phyloP scores from a whole-genome alignment of 2,113 vertebrate species.

The Thomomys bottae region DNA sequence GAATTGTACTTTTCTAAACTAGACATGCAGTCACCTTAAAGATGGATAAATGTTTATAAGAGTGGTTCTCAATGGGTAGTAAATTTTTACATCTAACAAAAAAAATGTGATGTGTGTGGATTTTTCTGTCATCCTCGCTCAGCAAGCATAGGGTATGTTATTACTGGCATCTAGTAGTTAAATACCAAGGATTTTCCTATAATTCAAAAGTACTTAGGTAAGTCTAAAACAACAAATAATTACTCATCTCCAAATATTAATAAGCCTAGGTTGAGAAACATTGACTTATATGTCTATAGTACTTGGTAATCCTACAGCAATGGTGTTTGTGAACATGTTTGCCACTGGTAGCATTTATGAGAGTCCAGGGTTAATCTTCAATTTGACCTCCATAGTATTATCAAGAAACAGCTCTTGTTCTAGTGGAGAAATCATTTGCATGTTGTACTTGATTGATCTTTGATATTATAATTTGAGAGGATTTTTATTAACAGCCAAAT shows the following conservation, averaged over 20 bases:
- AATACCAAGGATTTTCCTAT: neutral
- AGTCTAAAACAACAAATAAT: neutral
- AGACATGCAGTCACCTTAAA: neutral
- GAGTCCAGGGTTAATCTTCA: conserved; percentile 17
- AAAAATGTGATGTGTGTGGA: neutral
- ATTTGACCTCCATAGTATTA: conserved; percentile 38
- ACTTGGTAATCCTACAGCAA: neutral
- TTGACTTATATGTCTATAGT: neutral
- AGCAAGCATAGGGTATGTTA: no score
- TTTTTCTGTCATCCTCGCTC: neutral
- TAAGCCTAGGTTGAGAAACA: neutral
- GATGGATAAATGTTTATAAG: neutral
- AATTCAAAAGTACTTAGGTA: neutral
- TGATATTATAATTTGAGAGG: conserved; percentile 38
- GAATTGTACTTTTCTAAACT: neutral
- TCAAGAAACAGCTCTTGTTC: conserved; percentile 1
- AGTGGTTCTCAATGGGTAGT: neutral
- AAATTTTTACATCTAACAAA: neutral
- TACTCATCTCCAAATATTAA: neutral
- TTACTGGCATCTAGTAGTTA: neutral
- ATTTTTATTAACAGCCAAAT: conserved; percentile 45
- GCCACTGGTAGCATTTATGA: neutral
- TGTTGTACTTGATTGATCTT: conserved; percentile 37
- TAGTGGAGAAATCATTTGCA: conserved; percentile 36
- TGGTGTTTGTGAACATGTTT: neutral